These are phyloP conservation scores for Spialia ferax DNA, from an alignment of 2,888 invertebrate species.

Conservation along the genomic window DNA sequence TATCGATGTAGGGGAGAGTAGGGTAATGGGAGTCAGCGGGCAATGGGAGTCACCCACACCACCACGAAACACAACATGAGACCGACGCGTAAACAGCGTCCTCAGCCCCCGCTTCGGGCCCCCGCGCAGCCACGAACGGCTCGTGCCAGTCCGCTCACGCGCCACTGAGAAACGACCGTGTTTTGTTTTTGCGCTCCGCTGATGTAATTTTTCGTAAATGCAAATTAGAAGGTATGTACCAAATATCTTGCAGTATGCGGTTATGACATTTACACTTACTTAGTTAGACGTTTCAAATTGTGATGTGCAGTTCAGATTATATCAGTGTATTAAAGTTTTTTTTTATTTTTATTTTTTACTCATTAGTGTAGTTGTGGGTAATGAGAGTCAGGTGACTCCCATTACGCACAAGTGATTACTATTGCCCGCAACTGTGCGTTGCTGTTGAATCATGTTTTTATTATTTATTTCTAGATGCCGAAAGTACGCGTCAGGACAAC, in stretches of 20 bases:
- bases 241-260: too few species aligned
- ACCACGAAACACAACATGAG: conserved; percentile 45
- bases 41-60: conserved; percentile 20
- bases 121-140: conserved; percentile 46
- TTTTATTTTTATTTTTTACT: conserved; percentile 41
- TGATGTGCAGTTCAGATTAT: too few species aligned
- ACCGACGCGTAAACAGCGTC: conserved; percentile 45
- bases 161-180: conserved; percentile 46
- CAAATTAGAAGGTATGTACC: conserved; percentile 44
- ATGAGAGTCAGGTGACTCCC: conserved; percentile 47
- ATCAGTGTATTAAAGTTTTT: conserved; percentile 25
- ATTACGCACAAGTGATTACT: conserved; percentile 48
- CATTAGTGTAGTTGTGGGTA: conserved; percentile 44
- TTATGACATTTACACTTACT: conserved; percentile 45
- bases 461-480: conserved; percentile 12
- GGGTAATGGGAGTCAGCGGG: conserved; percentile 52
- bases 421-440: conserved; percentile 19
- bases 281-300: conserved; percentile 23
- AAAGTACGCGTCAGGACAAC: too few species aligned
- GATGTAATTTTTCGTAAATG: conserved; percentile 46
- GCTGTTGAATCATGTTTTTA: too few species aligned
- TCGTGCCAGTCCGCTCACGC: conserved; percentile 46
- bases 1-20: conserved; percentile 48
- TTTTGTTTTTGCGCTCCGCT: conserved; percentile 50
- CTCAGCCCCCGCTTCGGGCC: conserved; percentile 38